Evolutionary conservation across 2,113 vertebrate genomes (phyloP), one percentile per base, ranked within the genome.

Genomic region (Harpagus bidentatus): DNA sequence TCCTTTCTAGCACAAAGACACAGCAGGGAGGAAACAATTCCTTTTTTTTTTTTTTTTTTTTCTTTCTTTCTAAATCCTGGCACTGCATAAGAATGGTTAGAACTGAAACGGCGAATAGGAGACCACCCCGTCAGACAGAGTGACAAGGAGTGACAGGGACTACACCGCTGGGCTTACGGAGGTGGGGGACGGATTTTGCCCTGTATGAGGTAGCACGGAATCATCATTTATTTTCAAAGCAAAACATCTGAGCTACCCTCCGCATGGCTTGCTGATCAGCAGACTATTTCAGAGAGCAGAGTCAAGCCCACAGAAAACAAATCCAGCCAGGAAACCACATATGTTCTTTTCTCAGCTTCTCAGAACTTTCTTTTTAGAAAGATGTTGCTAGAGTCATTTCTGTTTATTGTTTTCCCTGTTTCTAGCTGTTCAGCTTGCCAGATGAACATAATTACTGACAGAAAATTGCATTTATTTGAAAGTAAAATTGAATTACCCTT

Each of bases 381-480:
- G 71, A 92, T 86, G 82, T 47, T 82, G 21, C 72, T 86, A 50
- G 52, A 88, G 55, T 92, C 1, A 71, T 81, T 97, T 96, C 55
- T 93, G 59, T 88, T 93, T 77, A 70, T 90, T 88, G 72, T 92
- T 96, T 92, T 70, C 72, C 47, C 34, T 88, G 76, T 92, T 97
- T 70, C 72, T 81, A 90, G 26, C 50, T 78, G 69, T 83, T 96
- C 90, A 71, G 63, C 56, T 92, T 88, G 50, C 86, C 92, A 96
- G 90, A 86, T 67, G 47, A 96, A 79, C 52, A 74, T 66, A 83
- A 94, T 94, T 94, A 86, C 55, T 48, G 76, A 62, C 71, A 94
- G 79, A 94, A 91, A 88, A 93, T 94, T 86, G 32, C 32, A 86
- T 95, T 94, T 91, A 93, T 93, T 94, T 81, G 70, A 88, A 93